Evolutionary conservation across 1,140 invertebrate genomes (phyloP).

Genomic region (Platyura marginata): DNA sequence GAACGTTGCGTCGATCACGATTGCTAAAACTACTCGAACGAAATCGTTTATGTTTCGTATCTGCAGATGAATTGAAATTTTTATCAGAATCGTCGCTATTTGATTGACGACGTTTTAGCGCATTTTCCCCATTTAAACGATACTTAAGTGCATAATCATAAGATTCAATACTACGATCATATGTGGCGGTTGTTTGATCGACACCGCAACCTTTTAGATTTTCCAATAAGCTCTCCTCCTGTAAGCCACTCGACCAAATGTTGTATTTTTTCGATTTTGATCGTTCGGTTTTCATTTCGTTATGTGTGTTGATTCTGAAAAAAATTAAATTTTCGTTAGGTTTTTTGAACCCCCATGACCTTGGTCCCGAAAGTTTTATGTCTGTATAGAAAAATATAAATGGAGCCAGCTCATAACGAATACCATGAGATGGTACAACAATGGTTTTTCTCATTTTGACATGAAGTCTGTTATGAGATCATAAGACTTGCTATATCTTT

Average conservation of each 20-base stretch:
- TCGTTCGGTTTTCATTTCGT: too few species aligned
- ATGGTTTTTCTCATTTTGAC: too few species aligned
- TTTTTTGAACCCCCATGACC: too few species aligned
- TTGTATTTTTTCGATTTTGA: constrained; percentile 33
- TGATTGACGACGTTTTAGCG: constrained; percentile 20
- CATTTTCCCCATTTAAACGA: constrained; percentile 14
- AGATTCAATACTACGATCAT: constrained; percentile 35
- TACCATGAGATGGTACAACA: too few species aligned
- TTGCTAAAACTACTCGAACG: neutral
- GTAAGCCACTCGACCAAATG: constrained; percentile 37
- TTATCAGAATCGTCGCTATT: constrained; percentile 6
- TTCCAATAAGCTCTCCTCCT: constrained; percentile 39
- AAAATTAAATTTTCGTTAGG: too few species aligned
- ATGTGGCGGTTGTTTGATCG: constrained; percentile 32
- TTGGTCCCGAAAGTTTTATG: too few species aligned
- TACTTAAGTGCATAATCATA: constrained; percentile 29
- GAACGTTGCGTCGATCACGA: neutral
- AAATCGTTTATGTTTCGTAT: neutral
- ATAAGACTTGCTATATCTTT: too few species aligned
- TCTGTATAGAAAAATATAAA: too few species aligned
- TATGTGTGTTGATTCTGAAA: too few species aligned
- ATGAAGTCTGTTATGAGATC: too few species aligned
- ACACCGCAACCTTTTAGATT: constrained; percentile 31
- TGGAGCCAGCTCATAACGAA: too few species aligned
- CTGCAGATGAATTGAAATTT: neutral